phyloP scores from a whole-genome alignment of 2,797 vertebrate genomes.

The Acanthurus leucopareius region DNA sequence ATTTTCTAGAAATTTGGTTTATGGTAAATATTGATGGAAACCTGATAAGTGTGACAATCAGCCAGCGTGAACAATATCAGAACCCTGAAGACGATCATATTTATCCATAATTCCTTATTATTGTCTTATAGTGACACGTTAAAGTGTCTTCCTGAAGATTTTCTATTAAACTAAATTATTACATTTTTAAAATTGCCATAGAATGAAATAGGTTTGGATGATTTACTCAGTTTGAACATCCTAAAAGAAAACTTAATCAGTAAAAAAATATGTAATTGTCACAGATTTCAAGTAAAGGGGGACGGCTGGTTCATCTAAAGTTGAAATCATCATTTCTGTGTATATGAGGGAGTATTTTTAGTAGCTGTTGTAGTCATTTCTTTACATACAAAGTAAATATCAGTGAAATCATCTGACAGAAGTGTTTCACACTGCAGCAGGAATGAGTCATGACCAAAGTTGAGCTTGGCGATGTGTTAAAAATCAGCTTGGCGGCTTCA shows the following conservation, averaged over 20 bases:
- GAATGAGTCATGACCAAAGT: slow-evolving; percentile 31
- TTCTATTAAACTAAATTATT: not conserved
- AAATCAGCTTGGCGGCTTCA: slow-evolving; percentile 7
- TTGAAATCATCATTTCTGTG: slow-evolving; percentile 25
- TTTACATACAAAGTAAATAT: slow-evolving; percentile 26
- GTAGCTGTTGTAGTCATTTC: not conserved
- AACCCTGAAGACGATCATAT: not conserved
- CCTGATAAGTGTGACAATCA: not conserved
- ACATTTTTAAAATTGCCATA: not conserved
- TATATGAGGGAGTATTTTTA: slow-evolving; percentile 18
- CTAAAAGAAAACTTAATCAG: not conserved
- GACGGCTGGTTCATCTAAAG: slow-evolving; percentile 20
- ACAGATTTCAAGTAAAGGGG: not conserved
- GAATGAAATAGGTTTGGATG: not conserved
- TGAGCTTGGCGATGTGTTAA: not conserved
- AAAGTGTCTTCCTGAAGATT: not conserved
- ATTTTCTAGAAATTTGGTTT: no score
- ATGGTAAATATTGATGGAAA: not conserved
- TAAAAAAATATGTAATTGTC: no score
- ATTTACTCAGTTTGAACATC: not conserved
- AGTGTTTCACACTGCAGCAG: slow-evolving; percentile 37
- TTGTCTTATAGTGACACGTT: not conserved
- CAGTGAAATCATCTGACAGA: slow-evolving; percentile 34
- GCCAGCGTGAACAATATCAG: not conserved
- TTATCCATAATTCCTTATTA: not conserved